phyloP scores from a whole-genome alignment of 2,113 vertebrate genomes.

The Podarcis muralis region DNA sequence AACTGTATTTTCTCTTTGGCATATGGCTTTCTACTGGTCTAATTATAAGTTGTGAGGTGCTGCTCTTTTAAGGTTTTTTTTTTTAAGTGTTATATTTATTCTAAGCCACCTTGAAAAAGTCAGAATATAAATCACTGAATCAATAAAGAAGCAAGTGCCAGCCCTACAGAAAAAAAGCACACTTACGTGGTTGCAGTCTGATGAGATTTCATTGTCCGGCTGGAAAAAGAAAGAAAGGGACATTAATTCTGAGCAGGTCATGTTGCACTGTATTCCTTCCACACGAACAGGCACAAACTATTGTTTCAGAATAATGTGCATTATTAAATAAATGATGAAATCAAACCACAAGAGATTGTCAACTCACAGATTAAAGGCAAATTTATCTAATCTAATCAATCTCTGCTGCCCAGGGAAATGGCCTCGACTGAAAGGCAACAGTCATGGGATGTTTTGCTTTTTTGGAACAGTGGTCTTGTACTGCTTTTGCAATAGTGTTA shows the following conservation, averaged over 20 bases:
- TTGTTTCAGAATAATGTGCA: neutral
- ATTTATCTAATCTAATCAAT: neutral
- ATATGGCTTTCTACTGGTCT: neutral
- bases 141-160: conserved; percentile 1
- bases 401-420: neutral
- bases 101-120: neutral
- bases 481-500: neutral
- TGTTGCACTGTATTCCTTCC: neutral
- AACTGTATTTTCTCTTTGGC: neutral
- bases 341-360: neutral
- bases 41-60: neutral
- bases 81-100: no score
- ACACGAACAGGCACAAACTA: neutral
- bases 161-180: conserved; percentile 28
- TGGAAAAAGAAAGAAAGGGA: conserved; percentile 59
- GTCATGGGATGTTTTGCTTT: neutral
- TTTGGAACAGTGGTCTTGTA: neutral
- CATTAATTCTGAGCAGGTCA: conserved; percentile 41
- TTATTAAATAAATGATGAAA: neutral
- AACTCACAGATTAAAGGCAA: neutral
- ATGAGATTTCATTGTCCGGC: conserved; percentile 92
- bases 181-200: conserved; percentile 98
- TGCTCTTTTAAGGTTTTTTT: neutral
- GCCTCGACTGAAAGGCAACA: neutral
- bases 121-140: neutral